Evolutionary conservation across 2,888 invertebrate species (phyloP).

Genomic region (Andricus curvator): DNA sequence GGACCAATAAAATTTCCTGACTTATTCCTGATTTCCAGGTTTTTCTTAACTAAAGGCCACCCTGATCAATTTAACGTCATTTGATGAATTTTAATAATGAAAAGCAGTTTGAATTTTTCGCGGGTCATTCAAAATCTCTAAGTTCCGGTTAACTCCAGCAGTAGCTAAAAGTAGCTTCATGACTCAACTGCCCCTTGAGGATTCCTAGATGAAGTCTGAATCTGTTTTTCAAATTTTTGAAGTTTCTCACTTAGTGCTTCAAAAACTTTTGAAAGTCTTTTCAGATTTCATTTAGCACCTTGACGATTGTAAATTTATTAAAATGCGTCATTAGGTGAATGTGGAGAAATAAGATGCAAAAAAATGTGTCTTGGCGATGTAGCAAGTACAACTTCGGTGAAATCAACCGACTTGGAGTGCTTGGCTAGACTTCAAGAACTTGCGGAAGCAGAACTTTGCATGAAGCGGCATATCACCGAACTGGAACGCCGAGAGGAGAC

Average conservation of each 20-base stretch:
- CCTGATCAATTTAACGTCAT: too few species aligned
- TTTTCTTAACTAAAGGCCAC: too few species aligned
- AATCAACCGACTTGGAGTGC: conserved; percentile 74
- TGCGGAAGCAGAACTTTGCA: conserved; percentile 80
- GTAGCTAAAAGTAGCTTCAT: too few species aligned
- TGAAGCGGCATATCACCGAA: conserved; percentile 83
- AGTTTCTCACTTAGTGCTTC: background rate
- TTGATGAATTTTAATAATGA: too few species aligned
- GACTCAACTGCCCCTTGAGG: too few species aligned
- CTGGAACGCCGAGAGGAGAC: conserved; percentile 84
- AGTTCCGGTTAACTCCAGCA: too few species aligned
- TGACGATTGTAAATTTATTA: background rate
- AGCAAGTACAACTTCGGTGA: conserved; percentile 66
- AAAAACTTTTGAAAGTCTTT: background rate
- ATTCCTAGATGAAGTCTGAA: background rate
- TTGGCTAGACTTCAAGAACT: conserved; percentile 80
- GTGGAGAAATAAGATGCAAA: conserved; percentile 61
- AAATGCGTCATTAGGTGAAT: conserved; percentile 58
- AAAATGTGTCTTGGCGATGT: conserved; percentile 55
- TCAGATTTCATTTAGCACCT: background rate
- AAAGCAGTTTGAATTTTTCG: too few species aligned
- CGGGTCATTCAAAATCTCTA: too few species aligned
- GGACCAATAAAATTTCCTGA: too few species aligned
- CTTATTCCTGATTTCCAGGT: too few species aligned
- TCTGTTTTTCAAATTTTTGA: background rate